Evolutionary conservation across 2,888 invertebrate species (phyloP), one percentile per base, ranked within the genome.

Genomic region (Punctoribates punctum): DNA sequence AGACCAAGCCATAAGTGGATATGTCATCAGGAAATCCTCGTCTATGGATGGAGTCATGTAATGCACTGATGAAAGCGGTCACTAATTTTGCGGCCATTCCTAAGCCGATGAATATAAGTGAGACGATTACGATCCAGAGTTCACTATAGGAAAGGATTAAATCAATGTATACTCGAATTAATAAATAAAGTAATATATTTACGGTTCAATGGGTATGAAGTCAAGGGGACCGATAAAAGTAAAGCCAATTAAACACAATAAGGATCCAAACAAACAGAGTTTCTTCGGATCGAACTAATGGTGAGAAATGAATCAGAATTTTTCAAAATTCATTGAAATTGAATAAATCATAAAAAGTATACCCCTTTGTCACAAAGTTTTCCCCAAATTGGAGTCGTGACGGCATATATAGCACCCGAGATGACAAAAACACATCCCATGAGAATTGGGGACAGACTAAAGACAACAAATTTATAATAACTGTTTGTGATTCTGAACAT

Each of bases 31-130:
- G 90, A 80, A 93, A 89, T 2, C 85, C 85, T 48, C 83, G 60
- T 74, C 60, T 81, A 80, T 80, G 84, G 92, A 93, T 88, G 9
- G 91, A 88, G 6, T 91, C 91, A 79, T 89, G 87, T 13, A 94
- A 86, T 13, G 93, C 92, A 82, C 92, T 91, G 9, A 92, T 90
- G 84, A 94, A 94, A 4, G 92, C 91, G 0, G 93, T 91, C 15
- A 94, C 94, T 48, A 94, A 86, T 79, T 92, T 90, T 23, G 93
- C 91, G 17, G 92, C 90, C 83, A 94, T 90, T n/a, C 93, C 93
- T 17, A 94, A 82, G 0, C 94, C 94, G 80, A 94, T 92, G 0
- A 91, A 85, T 11, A 92, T 87, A 73, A 94, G 84, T 0, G 81
- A 81, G 65, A 87, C 42, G 23, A 92, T 88, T 0, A 89, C 88